Evolutionary conservation across 1,140 invertebrate genomes (phyloP).

Genomic region (Megathymus violae): DNA sequence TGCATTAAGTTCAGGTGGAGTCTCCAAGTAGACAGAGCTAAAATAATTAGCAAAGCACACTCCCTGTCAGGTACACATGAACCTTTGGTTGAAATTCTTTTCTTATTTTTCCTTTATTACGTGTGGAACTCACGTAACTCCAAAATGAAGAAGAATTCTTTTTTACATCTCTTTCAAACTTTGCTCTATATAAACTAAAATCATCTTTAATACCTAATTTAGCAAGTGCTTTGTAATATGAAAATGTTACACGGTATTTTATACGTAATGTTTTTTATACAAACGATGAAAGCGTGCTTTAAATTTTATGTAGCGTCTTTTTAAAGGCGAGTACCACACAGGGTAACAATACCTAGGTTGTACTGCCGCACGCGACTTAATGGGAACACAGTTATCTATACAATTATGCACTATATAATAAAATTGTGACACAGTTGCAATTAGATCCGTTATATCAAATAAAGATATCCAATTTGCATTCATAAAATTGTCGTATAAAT

Average conservation of each 20-base stretch:
- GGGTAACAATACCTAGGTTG: constrained; percentile 6
- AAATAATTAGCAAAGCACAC: not conserved
- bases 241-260: constrained; percentile 7
- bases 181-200: not conserved
- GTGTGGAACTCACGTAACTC: not conserved
- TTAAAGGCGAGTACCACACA: constrained; percentile 8
- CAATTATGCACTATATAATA: not conserved
- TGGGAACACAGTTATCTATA: not conserved
- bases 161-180: not conserved
- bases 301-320: not conserved
- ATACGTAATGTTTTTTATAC: no score
- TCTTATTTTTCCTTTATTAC: not conserved
- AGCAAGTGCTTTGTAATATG: not conserved
- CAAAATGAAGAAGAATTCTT: not conserved
- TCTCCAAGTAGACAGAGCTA: not conserved
- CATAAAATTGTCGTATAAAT: not conserved
- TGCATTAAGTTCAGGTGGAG: no score
- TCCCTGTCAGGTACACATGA: not conserved
- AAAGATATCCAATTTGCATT: not conserved
- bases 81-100: not conserved
- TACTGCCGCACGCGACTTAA: not conserved
- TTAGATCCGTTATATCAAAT: not conserved
- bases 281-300: not conserved
- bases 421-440: not conserved
- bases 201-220: constrained; percentile 2